Evolutionary conservation across 2,113 vertebrate genomes (phyloP).

Genomic region (Scortum barcoo): DNA sequence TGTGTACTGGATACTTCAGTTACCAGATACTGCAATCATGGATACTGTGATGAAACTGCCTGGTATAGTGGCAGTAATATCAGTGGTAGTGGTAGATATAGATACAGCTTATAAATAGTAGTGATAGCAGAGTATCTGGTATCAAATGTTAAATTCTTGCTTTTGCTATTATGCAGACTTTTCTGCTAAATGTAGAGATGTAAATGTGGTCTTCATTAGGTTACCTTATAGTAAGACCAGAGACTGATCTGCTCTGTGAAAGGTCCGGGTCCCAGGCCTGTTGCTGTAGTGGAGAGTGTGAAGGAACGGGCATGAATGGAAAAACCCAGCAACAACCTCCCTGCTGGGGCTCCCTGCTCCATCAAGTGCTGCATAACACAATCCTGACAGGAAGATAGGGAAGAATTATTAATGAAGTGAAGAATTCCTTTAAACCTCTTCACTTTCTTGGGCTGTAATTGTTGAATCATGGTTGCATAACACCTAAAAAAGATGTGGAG

Average conservation of each 20-base stretch:
- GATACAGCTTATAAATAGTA: no score
- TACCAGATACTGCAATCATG: not conserved
- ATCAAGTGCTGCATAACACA: slow-evolving; percentile 74
- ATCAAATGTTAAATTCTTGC: not conserved
- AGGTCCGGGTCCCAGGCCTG: slow-evolving; percentile 70
- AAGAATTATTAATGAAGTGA: not conserved
- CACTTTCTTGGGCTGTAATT: not conserved
- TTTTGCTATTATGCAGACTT: not conserved
- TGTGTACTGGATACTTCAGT: not conserved
- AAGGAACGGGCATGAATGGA: slow-evolving; percentile 78
- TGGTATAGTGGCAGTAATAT: not conserved
- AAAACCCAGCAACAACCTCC: slow-evolving; percentile 82
- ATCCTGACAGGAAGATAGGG: slow-evolving; percentile 68
- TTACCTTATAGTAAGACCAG: slow-evolving; percentile 84
- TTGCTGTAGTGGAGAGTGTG: slow-evolving; percentile 71
- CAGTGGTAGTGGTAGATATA: not conserved
- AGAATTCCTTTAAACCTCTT: not conserved
- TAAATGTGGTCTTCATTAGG: not conserved
- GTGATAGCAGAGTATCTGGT: not conserved
- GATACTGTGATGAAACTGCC: not conserved
- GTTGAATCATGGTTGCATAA: not conserved
- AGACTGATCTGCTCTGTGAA: slow-evolving; percentile 79
- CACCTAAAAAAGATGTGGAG: not conserved
- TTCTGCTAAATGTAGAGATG: not conserved
- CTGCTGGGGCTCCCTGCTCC: slow-evolving; percentile 70